Percentiles rank a stretch among this genome's conserved stretches.
Conservation (phyloP, 1,140 invertebrate genomes). For the Calliopsis andreniformis region DNA sequence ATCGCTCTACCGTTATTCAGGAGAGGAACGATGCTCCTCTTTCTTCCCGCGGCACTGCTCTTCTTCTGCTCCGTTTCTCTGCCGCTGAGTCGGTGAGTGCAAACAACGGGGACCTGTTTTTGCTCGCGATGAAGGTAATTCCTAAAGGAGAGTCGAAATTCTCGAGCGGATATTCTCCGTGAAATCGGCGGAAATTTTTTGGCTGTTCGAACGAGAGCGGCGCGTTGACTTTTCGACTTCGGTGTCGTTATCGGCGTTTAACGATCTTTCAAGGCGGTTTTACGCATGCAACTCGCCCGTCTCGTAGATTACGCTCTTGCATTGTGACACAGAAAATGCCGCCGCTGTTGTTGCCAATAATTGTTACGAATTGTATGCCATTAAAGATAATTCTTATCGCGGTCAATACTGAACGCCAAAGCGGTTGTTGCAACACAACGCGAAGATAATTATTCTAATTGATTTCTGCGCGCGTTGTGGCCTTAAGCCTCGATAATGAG, state of each 20-base stretch:
- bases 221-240: no score
- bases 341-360: neutral
- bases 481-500: neutral
- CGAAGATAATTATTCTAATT: conserved; percentile 30
- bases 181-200: neutral
- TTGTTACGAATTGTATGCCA: conserved; percentile 1
- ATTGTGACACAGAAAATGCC: neutral
- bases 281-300: no score
- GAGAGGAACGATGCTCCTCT: neutral
- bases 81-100: neutral
- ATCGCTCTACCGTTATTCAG: conserved; percentile 46
- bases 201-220: no score
- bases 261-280: no score
- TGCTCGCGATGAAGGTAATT: neutral
- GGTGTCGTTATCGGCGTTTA: no score
- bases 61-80: neutral
- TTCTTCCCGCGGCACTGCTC: neutral
- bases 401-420: neutral
- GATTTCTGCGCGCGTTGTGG: neutral
- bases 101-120: neutral
- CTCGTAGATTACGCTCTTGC: no score
- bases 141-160: neutral
- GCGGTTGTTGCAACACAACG: neutral
- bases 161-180: neutral
- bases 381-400: conserved; percentile 31